A percentile compares a stretch with the other conserved stretches of the same genome.
Conservation (phyloP, 2,797 vertebrate species). For the Coendou prehensilis region DNA sequence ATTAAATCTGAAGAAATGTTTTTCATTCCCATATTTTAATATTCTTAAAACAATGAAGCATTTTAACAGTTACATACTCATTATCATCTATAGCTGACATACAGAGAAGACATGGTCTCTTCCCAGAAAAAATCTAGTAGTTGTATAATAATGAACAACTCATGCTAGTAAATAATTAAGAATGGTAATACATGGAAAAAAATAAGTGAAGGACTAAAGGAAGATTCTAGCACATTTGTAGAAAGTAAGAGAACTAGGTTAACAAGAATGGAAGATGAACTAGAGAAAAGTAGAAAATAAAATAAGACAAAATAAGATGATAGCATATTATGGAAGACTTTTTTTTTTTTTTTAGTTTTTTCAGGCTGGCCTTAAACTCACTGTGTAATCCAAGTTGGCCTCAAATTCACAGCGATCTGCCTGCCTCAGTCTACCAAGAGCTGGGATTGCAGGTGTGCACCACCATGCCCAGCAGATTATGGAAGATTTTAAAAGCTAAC, state of each 20-base stretch:
- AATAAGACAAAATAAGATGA: not conserved
- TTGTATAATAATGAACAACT: not conserved
- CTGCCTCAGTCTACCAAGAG: not conserved
- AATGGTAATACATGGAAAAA: not conserved
- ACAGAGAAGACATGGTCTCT: not conserved
- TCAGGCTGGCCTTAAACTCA: not conserved
- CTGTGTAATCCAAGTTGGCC: not conserved
- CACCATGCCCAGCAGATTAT: not conserved
- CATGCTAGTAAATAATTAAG: not conserved
- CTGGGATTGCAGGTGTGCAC: not conserved
- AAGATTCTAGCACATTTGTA: not conserved
- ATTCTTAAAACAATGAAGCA: slow-evolving; percentile 26
- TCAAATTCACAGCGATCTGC: not conserved
- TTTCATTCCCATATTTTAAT: not conserved
- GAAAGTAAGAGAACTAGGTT: slow-evolving; percentile 13
- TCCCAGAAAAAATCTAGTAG: not conserved
- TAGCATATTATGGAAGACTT: not conserved
- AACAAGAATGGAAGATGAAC: not conserved
- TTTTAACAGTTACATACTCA: slow-evolving; percentile 35
- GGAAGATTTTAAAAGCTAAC: slow-evolving; percentile 16
- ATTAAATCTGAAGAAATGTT: not conserved
- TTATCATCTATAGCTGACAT: not conserved
- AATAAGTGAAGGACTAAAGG: not conserved
- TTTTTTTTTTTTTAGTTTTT: not conserved
- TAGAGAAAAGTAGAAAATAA: slow-evolving; percentile 27